Base-by-base conservation (phyloP, 2,888 invertebrate genomes). In the Corbicula japonica region DNA sequence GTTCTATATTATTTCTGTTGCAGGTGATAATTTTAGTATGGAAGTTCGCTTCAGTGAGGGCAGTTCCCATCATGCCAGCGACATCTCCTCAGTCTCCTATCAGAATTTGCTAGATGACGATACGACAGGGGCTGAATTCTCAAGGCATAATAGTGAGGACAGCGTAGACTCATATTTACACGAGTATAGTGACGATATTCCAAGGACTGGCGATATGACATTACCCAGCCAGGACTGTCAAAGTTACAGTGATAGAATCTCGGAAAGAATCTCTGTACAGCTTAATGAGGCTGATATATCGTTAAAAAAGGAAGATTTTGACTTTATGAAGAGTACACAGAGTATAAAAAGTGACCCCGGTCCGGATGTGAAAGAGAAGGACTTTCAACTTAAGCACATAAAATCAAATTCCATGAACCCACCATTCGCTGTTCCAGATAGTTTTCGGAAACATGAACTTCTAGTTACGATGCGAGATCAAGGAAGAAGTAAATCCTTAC, bases 41-140 rank as follows among this genome's bases (percentile, higher is more conserved):
- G 93, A 93, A 78, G 93, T 93, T n/a, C 89, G 92, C 48, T 87
- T 92, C 54, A 92, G 92, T 61, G 93, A 92, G 48, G 91, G 90
- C 41, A 90, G 89, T 77, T 92, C 92, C 6, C 87, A 92, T 62
- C 91, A 91, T 68, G 90, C 92, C 4, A 92, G 92, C 86, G 93
- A 93, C 79, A 90, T 93, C 18, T 92, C 92, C 62, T 91, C 92
- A 30, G 76, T 93, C 12, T 92, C 92, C 0, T 91, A 91, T 58
- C 91, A 91, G 78, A 91, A 90, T 77, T 83, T 91, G n/a, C 75
- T 91, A 23, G 91, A 91, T 48, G 91, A 91, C 54, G 87, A 86
- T 1, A 87, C 89, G n/a, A 81, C 84, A 30, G 82, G 80, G 12
- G 79, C 80, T 12, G 85, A 89, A 72, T 63, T 88, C 30, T 90